Conservation (phyloP, 2,797 vertebrate genomes). For the Macropodus opercularis region DNA sequence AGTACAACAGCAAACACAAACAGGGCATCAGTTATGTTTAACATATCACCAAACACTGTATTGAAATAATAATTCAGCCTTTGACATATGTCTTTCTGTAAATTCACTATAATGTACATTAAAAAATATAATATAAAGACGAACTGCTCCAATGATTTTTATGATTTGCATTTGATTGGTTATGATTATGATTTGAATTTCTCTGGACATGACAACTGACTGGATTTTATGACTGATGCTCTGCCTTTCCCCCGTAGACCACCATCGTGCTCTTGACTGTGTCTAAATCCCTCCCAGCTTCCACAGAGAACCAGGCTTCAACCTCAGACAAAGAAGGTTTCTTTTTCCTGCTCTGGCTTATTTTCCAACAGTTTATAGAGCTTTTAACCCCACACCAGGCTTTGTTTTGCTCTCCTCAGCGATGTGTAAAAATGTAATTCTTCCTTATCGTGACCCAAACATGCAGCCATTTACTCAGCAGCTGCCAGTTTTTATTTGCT, state of each 20-base stretch:
- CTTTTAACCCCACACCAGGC: slow-evolving; percentile 63
- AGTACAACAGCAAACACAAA: neutral
- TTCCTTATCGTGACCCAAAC: slow-evolving; percentile 74
- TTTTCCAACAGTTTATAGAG: slow-evolving; percentile 71
- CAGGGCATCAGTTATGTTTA: neutral
- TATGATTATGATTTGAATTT: slow-evolving; percentile 70
- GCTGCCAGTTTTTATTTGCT: slow-evolving; percentile 77
- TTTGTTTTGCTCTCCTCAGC: slow-evolving; percentile 71
- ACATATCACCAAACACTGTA: neutral
- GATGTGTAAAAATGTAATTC: slow-evolving; percentile 75
- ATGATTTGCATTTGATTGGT: neutral
- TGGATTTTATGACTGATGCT: slow-evolving; percentile 56
- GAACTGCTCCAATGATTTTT: too few relatives aligned
- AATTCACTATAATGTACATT: too few relatives aligned
- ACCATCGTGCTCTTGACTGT: slow-evolving; percentile 59
- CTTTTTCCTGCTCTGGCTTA: slow-evolving; percentile 41
- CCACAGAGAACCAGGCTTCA: slow-evolving; percentile 56
- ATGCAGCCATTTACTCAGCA: slow-evolving; percentile 64
- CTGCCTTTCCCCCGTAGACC: slow-evolving; percentile 43
- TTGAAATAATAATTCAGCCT: too few relatives aligned
- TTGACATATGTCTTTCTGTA: neutral
- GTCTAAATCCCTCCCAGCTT: slow-evolving; percentile 72
- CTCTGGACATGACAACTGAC: slow-evolving; percentile 64
- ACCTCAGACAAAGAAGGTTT: slow-evolving; percentile 48
- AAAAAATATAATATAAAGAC: too few relatives aligned